Percentiles rank a stretch among this genome's conserved stretches.
Conservation (phyloP, 2,797 vertebrate species). For the Gorsachius magnificus region DNA sequence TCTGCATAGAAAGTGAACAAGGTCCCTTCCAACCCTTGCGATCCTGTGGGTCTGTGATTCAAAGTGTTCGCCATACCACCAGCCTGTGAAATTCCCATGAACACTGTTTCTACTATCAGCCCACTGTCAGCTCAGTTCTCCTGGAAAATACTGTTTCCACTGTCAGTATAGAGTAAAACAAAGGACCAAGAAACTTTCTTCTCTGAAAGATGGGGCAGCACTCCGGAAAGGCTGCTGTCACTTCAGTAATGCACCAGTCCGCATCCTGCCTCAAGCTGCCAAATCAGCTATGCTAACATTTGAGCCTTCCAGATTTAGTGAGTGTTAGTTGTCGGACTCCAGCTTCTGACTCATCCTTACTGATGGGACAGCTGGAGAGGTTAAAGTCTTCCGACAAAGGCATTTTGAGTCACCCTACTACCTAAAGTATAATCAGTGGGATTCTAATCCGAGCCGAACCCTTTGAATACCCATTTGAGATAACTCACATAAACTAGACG, state of each 20-base stretch:
- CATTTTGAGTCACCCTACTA: neutral
- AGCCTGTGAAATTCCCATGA: neutral
- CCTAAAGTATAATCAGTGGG: neutral
- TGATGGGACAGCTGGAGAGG: slow-evolving; percentile 34
- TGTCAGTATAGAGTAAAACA: neutral
- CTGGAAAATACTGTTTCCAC: neutral
- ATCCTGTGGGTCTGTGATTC: too few species aligned
- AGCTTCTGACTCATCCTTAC: slow-evolving; percentile 37
- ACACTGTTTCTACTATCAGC: neutral
- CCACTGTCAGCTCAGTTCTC: neutral
- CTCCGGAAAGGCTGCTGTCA: neutral
- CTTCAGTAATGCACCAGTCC: neutral
- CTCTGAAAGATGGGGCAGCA: neutral
- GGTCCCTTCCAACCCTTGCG: too few species aligned
- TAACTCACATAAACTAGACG: neutral
- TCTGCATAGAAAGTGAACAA: neutral
- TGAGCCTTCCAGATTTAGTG: slow-evolving; percentile 48
- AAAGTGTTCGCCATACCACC: neutral
- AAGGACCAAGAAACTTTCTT: neutral
- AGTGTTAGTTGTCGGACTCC: neutral
- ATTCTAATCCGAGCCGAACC: neutral
- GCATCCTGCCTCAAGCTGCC: neutral
- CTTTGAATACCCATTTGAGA: neutral
- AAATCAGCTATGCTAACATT: neutral
- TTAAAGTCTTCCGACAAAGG: neutral